Conservation (phyloP, 2,113 vertebrate genomes). For the Elgaria multicarinata region DNA sequence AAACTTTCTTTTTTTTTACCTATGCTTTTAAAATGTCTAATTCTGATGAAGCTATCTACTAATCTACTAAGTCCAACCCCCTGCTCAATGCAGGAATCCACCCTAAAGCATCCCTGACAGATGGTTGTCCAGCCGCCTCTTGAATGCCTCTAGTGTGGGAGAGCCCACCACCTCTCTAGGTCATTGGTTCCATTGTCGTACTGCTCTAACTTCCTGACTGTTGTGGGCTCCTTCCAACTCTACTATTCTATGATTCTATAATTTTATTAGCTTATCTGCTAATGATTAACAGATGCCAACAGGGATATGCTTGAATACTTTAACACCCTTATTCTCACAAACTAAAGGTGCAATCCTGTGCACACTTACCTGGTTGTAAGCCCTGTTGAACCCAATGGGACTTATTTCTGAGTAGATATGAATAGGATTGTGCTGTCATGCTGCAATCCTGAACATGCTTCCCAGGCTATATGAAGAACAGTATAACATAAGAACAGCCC, state of each 20-base stretch:
- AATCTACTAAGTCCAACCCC: too few relatives aligned
- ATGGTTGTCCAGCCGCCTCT: too few relatives aligned
- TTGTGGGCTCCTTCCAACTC: too few relatives aligned
- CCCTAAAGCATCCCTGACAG: too few relatives aligned
- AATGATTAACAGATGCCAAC: not conserved
- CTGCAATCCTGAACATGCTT: not conserved
- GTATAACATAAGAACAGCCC: not conserved
- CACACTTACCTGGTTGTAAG: too few relatives aligned
- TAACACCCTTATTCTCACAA: not conserved
- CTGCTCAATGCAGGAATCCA: too few relatives aligned
- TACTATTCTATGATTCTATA: not conserved
- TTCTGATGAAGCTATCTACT: not conserved
- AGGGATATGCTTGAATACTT: not conserved
- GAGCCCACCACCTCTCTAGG: too few relatives aligned
- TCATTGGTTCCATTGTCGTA: too few relatives aligned
- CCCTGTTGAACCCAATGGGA: not conserved
- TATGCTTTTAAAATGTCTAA: not conserved
- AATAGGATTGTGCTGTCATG: not conserved
- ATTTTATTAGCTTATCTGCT: not conserved
- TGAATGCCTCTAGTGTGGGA: too few relatives aligned
- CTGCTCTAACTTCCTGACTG: too few relatives aligned
- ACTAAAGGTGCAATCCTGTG: too few relatives aligned
- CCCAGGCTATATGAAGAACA: not conserved
- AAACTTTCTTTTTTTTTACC: not conserved
- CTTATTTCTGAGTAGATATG: not conserved